These are phyloP conservation scores for Diglossa brunneiventris DNA, from an alignment of 2,113 vertebrate species.

Conservation along the genomic window DNA sequence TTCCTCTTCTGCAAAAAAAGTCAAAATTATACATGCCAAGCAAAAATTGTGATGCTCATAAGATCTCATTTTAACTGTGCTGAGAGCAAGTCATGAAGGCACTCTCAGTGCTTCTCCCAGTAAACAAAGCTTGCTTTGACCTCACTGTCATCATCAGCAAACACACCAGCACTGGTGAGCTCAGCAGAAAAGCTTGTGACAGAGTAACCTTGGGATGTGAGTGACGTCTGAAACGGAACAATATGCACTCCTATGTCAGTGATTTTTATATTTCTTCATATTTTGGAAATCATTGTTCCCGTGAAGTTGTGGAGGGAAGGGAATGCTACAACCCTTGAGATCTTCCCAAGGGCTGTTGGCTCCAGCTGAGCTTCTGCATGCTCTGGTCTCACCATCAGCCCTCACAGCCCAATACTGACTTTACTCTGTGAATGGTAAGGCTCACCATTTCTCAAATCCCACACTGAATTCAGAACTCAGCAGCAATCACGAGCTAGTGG, in stretches of 20 bases:
- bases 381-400: background rate
- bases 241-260: background rate
- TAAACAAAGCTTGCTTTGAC: background rate
- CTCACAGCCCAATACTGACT: background rate
- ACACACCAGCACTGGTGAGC: background rate
- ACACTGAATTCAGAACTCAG: background rate
- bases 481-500: background rate
- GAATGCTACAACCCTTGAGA: background rate
- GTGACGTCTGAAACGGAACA: background rate
- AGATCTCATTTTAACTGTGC: background rate
- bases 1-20: background rate
- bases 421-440: background rate
- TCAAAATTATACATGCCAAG: background rate
- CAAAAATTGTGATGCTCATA: background rate
- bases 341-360: background rate
- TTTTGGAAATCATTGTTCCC: background rate
- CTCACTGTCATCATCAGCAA: background rate
- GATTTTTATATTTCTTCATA: background rate
- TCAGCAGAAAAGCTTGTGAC: background rate
- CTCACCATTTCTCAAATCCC: background rate
- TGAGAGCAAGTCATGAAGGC: background rate
- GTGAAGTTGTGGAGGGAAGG: background rate
- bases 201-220: background rate
- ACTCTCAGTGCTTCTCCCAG: background rate
- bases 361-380: background rate